These are phyloP conservation scores for Drosophila saltans DNA, from an alignment of 1,140 invertebrate species.

Conservation along the genomic window DNA sequence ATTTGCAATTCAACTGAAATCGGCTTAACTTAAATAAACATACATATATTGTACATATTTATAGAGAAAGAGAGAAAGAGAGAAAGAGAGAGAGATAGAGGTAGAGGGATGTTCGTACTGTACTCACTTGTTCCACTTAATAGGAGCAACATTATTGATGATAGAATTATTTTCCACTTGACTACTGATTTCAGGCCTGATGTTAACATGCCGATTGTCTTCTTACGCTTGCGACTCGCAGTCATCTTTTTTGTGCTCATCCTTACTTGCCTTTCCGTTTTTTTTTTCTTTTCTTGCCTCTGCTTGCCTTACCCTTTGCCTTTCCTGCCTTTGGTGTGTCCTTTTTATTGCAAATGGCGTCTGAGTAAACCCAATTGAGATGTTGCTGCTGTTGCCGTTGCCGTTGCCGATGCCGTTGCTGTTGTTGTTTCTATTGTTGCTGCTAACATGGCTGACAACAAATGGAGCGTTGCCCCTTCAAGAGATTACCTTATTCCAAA, in stretches of 20 bases:
- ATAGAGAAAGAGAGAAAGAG: too few species aligned
- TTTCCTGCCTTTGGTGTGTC: slow-evolving; percentile 4
- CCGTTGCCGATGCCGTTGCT: slow-evolving; percentile 42
- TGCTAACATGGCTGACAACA: slow-evolving; percentile 13
- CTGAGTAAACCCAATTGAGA: slow-evolving; percentile 11
- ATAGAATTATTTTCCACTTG: slow-evolving; percentile 83
- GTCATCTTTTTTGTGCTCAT: slow-evolving; percentile 40
- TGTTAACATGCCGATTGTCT: slow-evolving; percentile 51
- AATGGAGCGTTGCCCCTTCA: slow-evolving; percentile 29
- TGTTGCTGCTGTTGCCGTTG: slow-evolving; percentile 10
- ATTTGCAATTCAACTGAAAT: neutral
- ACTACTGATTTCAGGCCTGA: slow-evolving; percentile 75
- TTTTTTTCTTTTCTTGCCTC: slow-evolving; percentile 19
- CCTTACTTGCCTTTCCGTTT: slow-evolving; percentile 6
- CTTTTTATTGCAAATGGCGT: slow-evolving; percentile 21
- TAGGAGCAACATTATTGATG: slow-evolving; percentile 79
- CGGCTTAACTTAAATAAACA: neutral
- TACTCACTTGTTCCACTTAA: slow-evolving; percentile 80
- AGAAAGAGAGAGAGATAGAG: too few species aligned
- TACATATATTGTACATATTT: too few species aligned
- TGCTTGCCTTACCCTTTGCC: neutral
- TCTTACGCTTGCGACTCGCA: slow-evolving; percentile 46
- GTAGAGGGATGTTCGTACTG: slow-evolving; percentile 14
- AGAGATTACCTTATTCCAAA: slow-evolving; percentile 19
- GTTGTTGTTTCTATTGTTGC: slow-evolving; percentile 37